Conservation (phyloP, 2,113 vertebrate species). For the Saguinus midas region DNA sequence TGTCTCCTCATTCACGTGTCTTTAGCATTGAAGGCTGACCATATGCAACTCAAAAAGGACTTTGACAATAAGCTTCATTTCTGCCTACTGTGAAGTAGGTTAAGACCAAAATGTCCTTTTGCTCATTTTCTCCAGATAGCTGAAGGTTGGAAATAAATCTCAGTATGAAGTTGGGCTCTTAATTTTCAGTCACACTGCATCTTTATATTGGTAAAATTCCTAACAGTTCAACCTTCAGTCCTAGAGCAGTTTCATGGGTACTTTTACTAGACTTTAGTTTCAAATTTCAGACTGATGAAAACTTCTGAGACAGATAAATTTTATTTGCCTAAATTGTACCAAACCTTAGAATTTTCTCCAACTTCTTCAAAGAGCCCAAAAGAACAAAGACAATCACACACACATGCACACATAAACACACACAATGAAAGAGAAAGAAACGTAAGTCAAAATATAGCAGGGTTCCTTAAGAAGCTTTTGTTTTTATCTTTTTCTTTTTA, state of each 20-base stretch:
- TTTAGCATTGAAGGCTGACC: background rate
- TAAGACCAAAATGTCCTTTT: background rate
- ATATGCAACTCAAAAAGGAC: background rate
- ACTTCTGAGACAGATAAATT: slow-evolving; percentile 26
- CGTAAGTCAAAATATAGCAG: background rate
- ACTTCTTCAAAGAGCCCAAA: background rate
- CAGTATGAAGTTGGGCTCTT: slow-evolving; percentile 2
- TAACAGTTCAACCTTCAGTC: background rate
- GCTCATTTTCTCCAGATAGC: background rate
- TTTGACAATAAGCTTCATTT: slow-evolving; percentile 23
- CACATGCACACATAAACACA: background rate
- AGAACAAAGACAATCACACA: background rate
- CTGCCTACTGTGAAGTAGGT: background rate
- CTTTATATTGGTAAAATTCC: background rate
- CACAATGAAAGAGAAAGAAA: background rate
- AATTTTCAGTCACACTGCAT: background rate
- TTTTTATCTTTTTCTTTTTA: background rate
- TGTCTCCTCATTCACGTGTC: background rate
- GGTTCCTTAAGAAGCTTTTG: background rate
- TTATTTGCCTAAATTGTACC: background rate
- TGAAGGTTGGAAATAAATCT: slow-evolving; percentile 20
- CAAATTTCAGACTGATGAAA: slow-evolving; percentile 27
- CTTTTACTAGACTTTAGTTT: background rate
- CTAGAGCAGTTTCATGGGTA: background rate
- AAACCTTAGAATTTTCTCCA: slow-evolving; percentile 35